These are phyloP conservation scores for Drosophila kanapiae DNA, from an alignment of 1,140 invertebrate genomes.

Conservation along the genomic window DNA sequence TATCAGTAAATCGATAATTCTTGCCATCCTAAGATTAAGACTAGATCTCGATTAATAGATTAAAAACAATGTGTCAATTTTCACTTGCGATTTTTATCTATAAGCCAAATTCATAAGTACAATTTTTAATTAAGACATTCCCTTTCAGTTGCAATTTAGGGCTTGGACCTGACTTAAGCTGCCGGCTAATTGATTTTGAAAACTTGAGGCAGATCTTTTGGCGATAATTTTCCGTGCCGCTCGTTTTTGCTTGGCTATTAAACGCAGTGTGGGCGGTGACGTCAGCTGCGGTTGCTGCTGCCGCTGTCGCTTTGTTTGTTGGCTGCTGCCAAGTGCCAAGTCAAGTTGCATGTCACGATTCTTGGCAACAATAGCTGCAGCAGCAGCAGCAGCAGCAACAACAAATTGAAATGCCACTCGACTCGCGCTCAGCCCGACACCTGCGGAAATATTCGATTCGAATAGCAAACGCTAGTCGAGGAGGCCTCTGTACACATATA, in stretches of 20 bases:
- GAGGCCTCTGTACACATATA: conserved; percentile 59
- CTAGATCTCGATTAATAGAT: neutral
- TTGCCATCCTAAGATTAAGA: too few relatives aligned
- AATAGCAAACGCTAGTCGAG: conserved; percentile 42
- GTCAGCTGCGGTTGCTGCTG: conserved; percentile 53
- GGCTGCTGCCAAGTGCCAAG: conserved; percentile 71
- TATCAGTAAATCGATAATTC: too few relatives aligned
- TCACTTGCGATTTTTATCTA: conserved; percentile 37
- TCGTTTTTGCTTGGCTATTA: conserved; percentile 36
- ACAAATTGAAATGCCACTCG: conserved; percentile 77
- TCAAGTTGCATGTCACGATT: conserved; percentile 81
- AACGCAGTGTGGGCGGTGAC: conserved; percentile 55
- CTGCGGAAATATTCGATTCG: conserved; percentile 77
- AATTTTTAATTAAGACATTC: conserved; percentile 20
- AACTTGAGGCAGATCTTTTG: conserved; percentile 27
- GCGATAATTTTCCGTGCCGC: conserved; percentile 27
- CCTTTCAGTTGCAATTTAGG: conserved; percentile 42
- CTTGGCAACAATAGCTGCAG: conserved; percentile 54
- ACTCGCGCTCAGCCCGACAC: conserved; percentile 64
- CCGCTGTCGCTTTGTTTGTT: conserved; percentile 59
- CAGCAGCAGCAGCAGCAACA: conserved; percentile 50
- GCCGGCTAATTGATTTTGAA: conserved; percentile 67
- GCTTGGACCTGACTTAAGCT: conserved; percentile 20
- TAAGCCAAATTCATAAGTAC: neutral
- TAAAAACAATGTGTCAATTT: conserved; percentile 66